phyloP scores from a whole-genome alignment of 2,797 vertebrate genomes.

The Scarus forsteni region DNA sequence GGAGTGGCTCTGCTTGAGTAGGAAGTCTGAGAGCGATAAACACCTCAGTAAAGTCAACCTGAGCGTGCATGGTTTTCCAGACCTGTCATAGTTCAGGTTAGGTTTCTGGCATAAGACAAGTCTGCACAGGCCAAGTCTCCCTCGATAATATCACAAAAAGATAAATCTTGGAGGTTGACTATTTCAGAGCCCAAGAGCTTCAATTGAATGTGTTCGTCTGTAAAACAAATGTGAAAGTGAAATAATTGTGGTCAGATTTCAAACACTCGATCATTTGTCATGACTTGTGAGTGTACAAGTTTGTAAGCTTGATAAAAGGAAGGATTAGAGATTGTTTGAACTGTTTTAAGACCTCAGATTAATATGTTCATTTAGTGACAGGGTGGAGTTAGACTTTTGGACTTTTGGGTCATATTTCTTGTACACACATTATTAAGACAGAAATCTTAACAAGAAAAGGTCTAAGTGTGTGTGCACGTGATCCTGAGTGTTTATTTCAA shows the following conservation, averaged over 20 bases:
- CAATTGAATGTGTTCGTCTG: background rate
- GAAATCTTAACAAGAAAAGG: conserved; percentile 15
- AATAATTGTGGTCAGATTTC: conserved; percentile 30
- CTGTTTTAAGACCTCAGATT: conserved; percentile 42
- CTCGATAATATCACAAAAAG: conserved; percentile 16
- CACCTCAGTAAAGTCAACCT: background rate
- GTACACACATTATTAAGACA: conserved; percentile 50
- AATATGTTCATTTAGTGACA: conserved; percentile 35
- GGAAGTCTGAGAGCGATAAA: conserved; percentile 8
- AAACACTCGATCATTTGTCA: conserved; percentile 23
- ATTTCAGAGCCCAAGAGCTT: too few relatives aligned
- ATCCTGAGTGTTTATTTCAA: conserved; percentile 1
- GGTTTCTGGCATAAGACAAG: conserved; percentile 24
- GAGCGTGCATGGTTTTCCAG: background rate
- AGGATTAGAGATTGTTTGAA: conserved; percentile 57
- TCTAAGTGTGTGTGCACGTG: background rate
- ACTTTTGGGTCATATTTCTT: conserved; percentile 57
- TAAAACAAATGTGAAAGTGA: conserved; percentile 46
- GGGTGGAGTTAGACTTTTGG: conserved; percentile 71
- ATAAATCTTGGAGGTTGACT: conserved; percentile 3
- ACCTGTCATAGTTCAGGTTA: conserved; percentile 4
- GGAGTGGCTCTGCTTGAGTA: conserved; percentile 12
- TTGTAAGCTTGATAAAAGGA: conserved; percentile 43
- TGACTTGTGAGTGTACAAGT: conserved; percentile 15
- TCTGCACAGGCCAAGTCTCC: conserved; percentile 7